These are phyloP conservation scores for Fratercula arctica DNA, from an alignment of 2,797 vertebrate species.

Conservation along the genomic window DNA sequence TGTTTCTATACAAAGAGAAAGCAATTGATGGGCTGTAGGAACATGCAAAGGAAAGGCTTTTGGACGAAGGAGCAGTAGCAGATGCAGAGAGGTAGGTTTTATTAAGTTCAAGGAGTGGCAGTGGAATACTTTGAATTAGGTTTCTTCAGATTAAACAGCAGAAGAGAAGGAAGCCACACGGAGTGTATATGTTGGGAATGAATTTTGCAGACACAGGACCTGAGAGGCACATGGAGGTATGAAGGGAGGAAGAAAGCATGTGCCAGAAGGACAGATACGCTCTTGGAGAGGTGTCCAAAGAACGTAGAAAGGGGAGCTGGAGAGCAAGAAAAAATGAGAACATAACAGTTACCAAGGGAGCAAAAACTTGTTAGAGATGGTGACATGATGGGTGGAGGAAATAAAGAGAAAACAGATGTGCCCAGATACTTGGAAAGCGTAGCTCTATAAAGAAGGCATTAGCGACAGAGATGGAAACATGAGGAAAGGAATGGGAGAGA, in stretches of 20 bases:
- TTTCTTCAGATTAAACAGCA: conserved; percentile 23
- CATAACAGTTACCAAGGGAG: neutral
- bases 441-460: neutral
- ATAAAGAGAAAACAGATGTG: neutral
- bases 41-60: neutral
- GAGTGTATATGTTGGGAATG: neutral
- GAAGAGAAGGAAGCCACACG: neutral
- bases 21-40: neutral
- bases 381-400: neutral
- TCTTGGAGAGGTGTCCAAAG: neutral
- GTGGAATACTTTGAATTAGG: neutral
- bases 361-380: neutral
- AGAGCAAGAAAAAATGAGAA: neutral
- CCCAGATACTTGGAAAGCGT: neutral
- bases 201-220: neutral
- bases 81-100: neutral
- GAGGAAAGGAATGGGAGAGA: neutral
- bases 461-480: neutral
- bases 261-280: neutral
- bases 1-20: neutral
- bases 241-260: conserved; percentile 1
- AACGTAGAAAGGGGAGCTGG: neutral
- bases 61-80: neutral
- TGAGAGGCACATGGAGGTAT: neutral
- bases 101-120: neutral